Percentiles rank a stretch among this genome's conserved stretches.
phyloP scores from a whole-genome alignment of 2,113 vertebrate genomes.

The Pomatorhinus ruficollis region DNA sequence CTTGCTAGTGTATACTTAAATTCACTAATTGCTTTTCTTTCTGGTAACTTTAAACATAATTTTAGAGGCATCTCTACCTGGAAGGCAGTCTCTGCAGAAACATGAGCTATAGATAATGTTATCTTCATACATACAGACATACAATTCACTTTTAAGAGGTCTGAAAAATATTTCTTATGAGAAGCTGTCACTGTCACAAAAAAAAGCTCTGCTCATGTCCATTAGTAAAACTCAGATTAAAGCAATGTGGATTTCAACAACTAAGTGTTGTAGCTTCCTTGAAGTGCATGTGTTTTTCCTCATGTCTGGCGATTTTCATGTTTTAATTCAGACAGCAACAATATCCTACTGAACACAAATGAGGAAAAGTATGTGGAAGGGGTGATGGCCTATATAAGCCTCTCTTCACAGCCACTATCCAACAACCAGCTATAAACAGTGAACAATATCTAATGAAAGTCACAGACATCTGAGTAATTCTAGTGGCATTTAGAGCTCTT shows the following conservation, averaged over 20 bases:
- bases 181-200: not conserved
- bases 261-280: not conserved
- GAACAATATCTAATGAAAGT: slow-evolving; percentile 67
- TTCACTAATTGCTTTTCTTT: not conserved
- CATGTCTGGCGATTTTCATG: not conserved
- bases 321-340: slow-evolving; percentile 10
- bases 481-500: slow-evolving; percentile 42
- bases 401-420: not conserved
- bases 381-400: slow-evolving; percentile 13
- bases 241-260: not conserved
- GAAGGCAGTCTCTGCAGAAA: not conserved
- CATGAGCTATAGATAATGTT: not conserved
- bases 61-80: not conserved
- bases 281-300: slow-evolving; percentile 6
- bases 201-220: not conserved
- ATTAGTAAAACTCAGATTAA: not conserved
- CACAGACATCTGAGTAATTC: slow-evolving; percentile 71
- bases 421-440: slow-evolving; percentile 50
- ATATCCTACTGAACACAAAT: not conserved
- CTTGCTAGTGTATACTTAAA: not conserved
- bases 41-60: not conserved
- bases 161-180: not conserved
- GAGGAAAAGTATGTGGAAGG: not conserved
- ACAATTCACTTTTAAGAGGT: not conserved
- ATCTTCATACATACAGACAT: not conserved